Evolutionary conservation across 2,797 vertebrate genomes (phyloP), one percentile per base, ranked within the genome.

Genomic region (Morus bassanus): DNA sequence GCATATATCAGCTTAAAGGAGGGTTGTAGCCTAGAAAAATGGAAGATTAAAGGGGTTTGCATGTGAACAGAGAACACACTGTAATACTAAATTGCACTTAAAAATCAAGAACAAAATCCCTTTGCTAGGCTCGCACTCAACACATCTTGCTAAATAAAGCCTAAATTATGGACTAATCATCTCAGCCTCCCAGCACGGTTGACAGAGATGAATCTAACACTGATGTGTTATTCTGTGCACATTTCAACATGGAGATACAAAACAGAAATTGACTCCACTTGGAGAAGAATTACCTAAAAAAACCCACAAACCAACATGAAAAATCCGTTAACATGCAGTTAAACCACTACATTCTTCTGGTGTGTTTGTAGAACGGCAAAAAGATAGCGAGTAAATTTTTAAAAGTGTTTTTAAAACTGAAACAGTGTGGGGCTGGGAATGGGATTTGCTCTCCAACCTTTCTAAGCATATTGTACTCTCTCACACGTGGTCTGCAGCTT

Each of bases 131-230:
- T 86, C 73, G 61, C 30, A 50, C 22, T 86, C 57, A 91, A 65
- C 14, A 30, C 41, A 46, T 46, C 69, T 81, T 73, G 50, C 54
- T 93, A 93, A 90, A 93, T 54, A 86, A 91, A 88, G 30, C 19
- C 68, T 68, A 43, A 91, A 72, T 68, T 81, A 65, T 2, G 15
- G 17, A 33, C 43, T 54, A 84, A 87, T 48, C 59, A 76, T 28
- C 23, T 76, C 63, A 79, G 77, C 33, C 46, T 89, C 41, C 41
- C 0, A 0, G 64, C 35, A 72, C 16, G 72, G 57, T 6, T 82
- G 39, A 86, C 13, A 57, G 70, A 65, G 60, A 65, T 30, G 3
- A 69, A 54, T 72, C 65, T 50, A 85, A 31, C 0, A 1, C 10
- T 11, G 41, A 11, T 23, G 27, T 30, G 50, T 28, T 80, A 72